Evolutionary conservation across 2,888 invertebrate genomes (phyloP).

Genomic region (Scrobipalpa atriplicella): DNA sequence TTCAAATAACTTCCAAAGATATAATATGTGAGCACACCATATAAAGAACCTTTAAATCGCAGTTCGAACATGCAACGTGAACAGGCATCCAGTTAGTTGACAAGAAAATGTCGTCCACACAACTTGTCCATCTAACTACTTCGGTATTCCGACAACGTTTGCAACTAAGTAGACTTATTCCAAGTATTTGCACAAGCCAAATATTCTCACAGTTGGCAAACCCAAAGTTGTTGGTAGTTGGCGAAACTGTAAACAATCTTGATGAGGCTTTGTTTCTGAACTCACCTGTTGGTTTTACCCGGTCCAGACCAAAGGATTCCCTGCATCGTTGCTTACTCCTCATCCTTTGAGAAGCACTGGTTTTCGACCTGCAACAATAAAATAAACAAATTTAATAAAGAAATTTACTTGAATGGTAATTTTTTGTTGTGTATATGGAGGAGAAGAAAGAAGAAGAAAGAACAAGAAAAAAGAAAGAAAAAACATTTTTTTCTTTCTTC

Average conservation of each 20-base stretch:
- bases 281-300: conserved; percentile 71
- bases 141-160: conserved; percentile 18
- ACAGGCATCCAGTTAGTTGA: conserved; percentile 7
- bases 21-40: neutral
- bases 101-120: conserved; percentile 20
- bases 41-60: neutral
- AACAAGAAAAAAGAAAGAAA: no score
- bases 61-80: conserved; percentile 1
- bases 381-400: conserved; percentile 38
- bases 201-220: conserved; percentile 21
- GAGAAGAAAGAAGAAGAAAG: no score
- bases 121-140: conserved; percentile 20
- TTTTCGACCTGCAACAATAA: conserved; percentile 64
- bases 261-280: conserved; percentile 24
- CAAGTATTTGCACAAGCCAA: conserved; percentile 20
- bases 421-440: neutral
- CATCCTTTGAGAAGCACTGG: conserved; percentile 75
- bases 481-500: no score
- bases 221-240: conserved; percentile 6
- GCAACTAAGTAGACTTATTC: conserved; percentile 9
- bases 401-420: neutral
- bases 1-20: neutral
- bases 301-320: conserved; percentile 67
- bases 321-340: conserved; percentile 75
- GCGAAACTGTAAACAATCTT: conserved; percentile 23